Evolutionary conservation across 2,797 vertebrate species (phyloP), one percentile per base, ranked within the genome.

Genomic region (Tenualosa ilisha): DNA sequence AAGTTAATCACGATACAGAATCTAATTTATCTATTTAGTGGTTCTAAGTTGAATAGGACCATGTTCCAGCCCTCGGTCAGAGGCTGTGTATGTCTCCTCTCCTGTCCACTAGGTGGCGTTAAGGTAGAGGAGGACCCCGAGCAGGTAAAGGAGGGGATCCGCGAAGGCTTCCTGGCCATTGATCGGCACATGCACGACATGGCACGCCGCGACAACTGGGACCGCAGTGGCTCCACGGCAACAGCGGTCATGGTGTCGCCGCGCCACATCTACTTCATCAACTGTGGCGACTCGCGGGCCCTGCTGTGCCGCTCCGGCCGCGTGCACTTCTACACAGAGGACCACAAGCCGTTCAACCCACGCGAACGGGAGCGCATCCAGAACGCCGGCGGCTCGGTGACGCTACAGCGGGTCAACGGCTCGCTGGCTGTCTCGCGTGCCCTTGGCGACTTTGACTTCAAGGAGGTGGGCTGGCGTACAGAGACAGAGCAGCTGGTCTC

Each of bases 401-500:
- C 92, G 54, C 91, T 95, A 88, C 94, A 96, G 87, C 92, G 96
- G 1, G 89, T 97, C 84, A 96, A 97, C 0, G 96, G 96, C 75
- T 97, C 97, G 0, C 90, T 97, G 91, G 96, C 96, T 0, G 96
- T 97, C 53, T 97, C 96, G 17, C 93, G 95, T 15, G 95, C 95
- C 0, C 93, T 97, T 81, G 96, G 97, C 0, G 96, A 97, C 93
- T 97, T 96, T 86, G 93, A 94, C 91, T 97, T 96, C 92, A 97
- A 97, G 91, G 94, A 95, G 24, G 96, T 95, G 85, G 94, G 94
- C 49, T 96, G 96, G 95, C 93, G 96, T 86, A 89, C 94, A 0
- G 94, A 96, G 65, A 96, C 96, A 0, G 95, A 96, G 90, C 96
- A 97, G 89, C 94, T 96, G 0, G 95, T 97, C 85, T 97, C 96